Percentiles rank a stretch among this genome's conserved stretches.
Evolutionary conservation across 2,797 vertebrate species (phyloP).

Genomic region (Protosalanx chinensis): DNA sequence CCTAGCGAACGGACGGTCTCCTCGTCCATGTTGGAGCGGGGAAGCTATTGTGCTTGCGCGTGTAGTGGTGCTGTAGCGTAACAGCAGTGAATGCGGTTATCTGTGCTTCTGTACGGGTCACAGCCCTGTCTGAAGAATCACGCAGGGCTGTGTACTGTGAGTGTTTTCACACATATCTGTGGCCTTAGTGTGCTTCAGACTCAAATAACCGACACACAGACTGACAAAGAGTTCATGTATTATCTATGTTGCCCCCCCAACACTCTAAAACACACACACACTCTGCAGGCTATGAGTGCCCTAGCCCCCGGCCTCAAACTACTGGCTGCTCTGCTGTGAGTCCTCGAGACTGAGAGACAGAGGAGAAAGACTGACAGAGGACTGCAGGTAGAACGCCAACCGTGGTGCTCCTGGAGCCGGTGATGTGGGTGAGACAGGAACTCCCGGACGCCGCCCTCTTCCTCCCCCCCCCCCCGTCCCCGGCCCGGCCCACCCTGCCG

Average conservation of each 20-base stretch:
- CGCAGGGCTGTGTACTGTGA: background rate
- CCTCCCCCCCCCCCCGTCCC: conserved; percentile 31
- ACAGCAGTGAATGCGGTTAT: background rate
- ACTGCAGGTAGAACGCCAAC: conserved; percentile 45
- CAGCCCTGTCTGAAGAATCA: background rate
- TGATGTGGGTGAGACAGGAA: conserved; percentile 61
- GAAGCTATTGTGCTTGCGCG: background rate
- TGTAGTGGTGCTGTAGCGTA: background rate
- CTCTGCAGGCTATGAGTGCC: conserved; percentile 55
- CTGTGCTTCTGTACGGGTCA: background rate
- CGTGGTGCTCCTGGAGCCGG: conserved; percentile 64
- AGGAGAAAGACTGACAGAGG: background rate
- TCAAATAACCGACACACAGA: background rate
- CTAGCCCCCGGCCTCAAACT: conserved; percentile 55
- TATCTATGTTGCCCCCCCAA: too few relatives aligned
- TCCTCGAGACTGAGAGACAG: background rate
- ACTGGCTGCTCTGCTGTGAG: conserved; percentile 41
- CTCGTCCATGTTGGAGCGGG: background rate
- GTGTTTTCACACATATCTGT: background rate
- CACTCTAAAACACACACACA: conserved; percentile 8
- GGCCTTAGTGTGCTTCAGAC: background rate
- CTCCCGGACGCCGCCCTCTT: conserved; percentile 29
- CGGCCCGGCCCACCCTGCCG: conserved; percentile 39
- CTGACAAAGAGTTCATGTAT: background rate
- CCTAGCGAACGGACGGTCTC: background rate